phyloP scores from a whole-genome alignment of 2,113 vertebrate genomes.

The Gavia stellata region DNA sequence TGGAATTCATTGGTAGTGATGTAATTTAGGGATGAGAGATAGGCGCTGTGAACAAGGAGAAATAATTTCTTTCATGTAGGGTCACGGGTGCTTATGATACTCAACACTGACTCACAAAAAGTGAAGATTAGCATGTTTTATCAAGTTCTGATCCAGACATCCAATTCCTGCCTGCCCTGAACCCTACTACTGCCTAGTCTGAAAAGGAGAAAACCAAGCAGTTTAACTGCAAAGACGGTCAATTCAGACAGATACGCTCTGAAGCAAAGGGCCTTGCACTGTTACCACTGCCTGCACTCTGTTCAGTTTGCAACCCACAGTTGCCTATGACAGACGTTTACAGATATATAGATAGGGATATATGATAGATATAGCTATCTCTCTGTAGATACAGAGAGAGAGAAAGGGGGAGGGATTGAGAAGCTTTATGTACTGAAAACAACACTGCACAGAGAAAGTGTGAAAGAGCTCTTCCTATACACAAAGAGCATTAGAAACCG shows the following conservation, averaged over 20 bases:
- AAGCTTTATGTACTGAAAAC: neutral
- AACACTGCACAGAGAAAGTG: neutral
- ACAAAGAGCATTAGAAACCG: neutral
- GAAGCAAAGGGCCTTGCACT: neutral
- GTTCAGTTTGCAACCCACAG: accelerated
- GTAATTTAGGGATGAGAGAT: neutral
- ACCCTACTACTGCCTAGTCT: neutral
- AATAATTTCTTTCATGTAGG: neutral
- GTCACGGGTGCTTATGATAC: neutral
- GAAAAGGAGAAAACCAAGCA: neutral
- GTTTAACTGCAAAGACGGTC: neutral
- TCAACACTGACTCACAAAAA: neutral
- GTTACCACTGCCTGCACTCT: neutral
- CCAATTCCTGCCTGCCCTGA: neutral
- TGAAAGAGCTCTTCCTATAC: neutral
- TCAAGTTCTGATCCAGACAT: neutral
- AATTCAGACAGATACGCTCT: neutral
- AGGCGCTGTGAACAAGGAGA: neutral
- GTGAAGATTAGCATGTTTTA: neutral
- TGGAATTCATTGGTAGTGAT: neutral
- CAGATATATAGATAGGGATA: accelerated
- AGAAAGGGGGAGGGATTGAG: neutral
- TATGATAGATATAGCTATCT: neutral
- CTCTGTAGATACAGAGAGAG: neutral
- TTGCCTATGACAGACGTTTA: neutral